These are phyloP conservation scores for Hypocryptadius cinnamomeus DNA, from an alignment of 2,113 vertebrate genomes.

Conservation along the genomic window DNA sequence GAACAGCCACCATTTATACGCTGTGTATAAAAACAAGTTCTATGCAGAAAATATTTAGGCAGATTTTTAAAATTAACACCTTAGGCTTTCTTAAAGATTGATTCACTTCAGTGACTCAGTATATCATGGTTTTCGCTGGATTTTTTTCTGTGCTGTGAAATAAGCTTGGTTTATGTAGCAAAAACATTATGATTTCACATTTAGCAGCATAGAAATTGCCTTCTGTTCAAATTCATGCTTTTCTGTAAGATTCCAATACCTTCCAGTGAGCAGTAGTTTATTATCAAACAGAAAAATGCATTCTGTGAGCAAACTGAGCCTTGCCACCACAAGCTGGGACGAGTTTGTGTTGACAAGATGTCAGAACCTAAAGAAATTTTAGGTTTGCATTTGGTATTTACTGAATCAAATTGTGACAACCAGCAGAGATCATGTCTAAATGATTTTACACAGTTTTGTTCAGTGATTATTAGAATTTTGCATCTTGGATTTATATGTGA, in stretches of 20 bases:
- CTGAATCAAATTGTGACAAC: not conserved
- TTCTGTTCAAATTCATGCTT: constrained; percentile 59
- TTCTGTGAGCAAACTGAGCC: not conserved
- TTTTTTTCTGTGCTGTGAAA: constrained; percentile 43
- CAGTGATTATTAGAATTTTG: not conserved
- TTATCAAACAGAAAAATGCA: constrained; percentile 4
- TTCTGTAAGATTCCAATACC: constrained; percentile 35
- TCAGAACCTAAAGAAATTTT: not conserved
- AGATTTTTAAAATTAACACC: constrained; percentile 6
- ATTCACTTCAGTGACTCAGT: constrained; percentile 4
- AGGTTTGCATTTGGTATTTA: not conserved
- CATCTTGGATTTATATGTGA: not conserved
- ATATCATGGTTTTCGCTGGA: not conserved
- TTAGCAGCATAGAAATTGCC: constrained; percentile 55
- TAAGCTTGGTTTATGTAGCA: constrained; percentile 59
- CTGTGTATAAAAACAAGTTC: not conserved
- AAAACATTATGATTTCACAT: constrained; percentile 68
- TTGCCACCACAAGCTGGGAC: not conserved
- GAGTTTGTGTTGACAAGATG: not conserved
- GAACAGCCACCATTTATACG: not conserved
- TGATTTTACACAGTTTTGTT: not conserved
- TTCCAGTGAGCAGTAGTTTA: constrained; percentile 24
- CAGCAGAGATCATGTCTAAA: not conserved
- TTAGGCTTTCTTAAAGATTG: constrained; percentile 16
- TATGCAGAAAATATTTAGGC: not conserved